These are phyloP conservation scores for Phaedon cochleariae DNA, from an alignment of 2,888 invertebrate species.

Conservation along the genomic window DNA sequence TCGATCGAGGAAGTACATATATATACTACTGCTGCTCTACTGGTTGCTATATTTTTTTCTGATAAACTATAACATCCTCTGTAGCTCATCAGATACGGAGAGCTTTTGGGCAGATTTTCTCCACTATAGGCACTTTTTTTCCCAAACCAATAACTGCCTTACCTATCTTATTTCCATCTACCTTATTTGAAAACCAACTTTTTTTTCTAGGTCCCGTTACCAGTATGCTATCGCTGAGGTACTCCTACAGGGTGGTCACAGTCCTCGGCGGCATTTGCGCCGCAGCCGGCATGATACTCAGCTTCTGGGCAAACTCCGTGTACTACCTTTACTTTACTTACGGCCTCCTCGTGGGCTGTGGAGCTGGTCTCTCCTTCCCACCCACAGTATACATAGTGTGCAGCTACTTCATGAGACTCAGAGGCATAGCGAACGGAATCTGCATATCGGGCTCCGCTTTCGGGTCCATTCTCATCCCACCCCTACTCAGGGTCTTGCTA, in stretches of 20 bases:
- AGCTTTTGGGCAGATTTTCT: too few relatives aligned
- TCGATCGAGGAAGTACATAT: too few relatives aligned
- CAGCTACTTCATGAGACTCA: slow-evolving; percentile 80
- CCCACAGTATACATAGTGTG: slow-evolving; percentile 91
- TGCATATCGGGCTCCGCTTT: slow-evolving; percentile 90
- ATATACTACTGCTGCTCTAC: too few relatives aligned
- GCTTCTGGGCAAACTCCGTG: slow-evolving; percentile 83
- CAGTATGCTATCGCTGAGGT: slow-evolving; percentile 83
- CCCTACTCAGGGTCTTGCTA: slow-evolving; percentile 75
- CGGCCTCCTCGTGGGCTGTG: slow-evolving; percentile 82
- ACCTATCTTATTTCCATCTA: too few relatives aligned
- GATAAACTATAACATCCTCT: too few relatives aligned
- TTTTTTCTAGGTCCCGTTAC: slow-evolving; percentile 80
- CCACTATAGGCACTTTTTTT: too few relatives aligned
- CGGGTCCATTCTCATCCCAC: slow-evolving; percentile 86
- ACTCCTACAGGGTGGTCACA: slow-evolving; percentile 85
- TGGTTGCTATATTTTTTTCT: too few relatives aligned
- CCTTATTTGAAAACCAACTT: too few relatives aligned
- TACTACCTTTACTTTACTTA: slow-evolving; percentile 83
- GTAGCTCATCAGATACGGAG: too few relatives aligned
- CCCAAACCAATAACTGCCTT: too few relatives aligned
- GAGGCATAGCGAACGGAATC: slow-evolving; percentile 86
- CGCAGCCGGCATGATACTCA: slow-evolving; percentile 84
- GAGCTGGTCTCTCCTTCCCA: slow-evolving; percentile 86
- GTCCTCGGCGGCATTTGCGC: slow-evolving; percentile 83